Evolutionary conservation across 2,113 vertebrate species (phyloP).

Genomic region (Clarias magur): DNA sequence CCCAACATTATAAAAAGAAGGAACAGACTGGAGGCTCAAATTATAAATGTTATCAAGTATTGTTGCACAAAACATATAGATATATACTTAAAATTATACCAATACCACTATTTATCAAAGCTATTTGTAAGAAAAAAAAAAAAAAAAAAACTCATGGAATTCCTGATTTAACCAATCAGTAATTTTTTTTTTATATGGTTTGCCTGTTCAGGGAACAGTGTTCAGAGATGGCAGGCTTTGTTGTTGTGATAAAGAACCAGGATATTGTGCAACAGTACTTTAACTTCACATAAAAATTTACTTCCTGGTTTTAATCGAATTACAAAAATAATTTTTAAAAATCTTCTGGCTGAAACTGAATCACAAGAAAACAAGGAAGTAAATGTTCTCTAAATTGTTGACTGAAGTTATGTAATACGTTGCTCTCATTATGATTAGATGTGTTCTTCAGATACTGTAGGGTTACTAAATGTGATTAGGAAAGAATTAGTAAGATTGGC

Average conservation of each 20-base stretch:
- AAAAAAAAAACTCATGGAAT: neutral
- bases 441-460: neutral
- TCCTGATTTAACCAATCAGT: neutral
- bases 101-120: neutral
- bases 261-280: conserved; percentile 11
- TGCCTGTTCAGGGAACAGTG: neutral
- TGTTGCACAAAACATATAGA: neutral
- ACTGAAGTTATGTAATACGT: neutral
- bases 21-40: neutral
- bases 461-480: conserved; percentile 34
- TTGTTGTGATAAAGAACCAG: neutral
- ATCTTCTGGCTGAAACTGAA: neutral
- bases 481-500: conserved; percentile 55
- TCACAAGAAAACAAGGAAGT: neutral
- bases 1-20: conserved; percentile 13
- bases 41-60: neutral
- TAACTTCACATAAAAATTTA: neutral
- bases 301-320: conserved; percentile 7
- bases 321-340: neutral
- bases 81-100: too few species aligned
- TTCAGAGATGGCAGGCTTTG: neutral
- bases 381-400: neutral
- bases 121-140: neutral
- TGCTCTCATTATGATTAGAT: conserved; percentile 14
- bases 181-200: neutral